Base-by-base conservation (phyloP, 2,888 invertebrate species). In the Dryobota labecula region DNA sequence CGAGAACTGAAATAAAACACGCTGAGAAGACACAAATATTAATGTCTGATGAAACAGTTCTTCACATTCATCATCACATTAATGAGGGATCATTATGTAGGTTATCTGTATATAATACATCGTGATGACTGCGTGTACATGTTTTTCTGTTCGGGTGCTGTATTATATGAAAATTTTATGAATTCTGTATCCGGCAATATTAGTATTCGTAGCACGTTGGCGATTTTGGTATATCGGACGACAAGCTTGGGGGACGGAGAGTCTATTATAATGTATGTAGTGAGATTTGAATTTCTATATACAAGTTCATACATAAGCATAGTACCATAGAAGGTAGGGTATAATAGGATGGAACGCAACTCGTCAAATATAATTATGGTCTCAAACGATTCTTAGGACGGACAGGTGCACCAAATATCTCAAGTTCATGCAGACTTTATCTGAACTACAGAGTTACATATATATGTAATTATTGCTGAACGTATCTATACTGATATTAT, bases 51-150 rank as follows among this genome's bases (percentile, higher is more conserved):
- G 77, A 77, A 76, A 79, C 6, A 27, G 9, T 49, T 68, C 41
- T 57, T 49, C 11, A 43, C 33, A 69, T 63, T 75, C 80, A 54
- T 68, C 80, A 73, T 62, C 43, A 57, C 30, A 51, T 58, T 65
- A 81, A 72, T 74, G 56, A 81, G 78, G 51, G 73, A 70, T 80
- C 67, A 70, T 38, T 43, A 49, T 20, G 38, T 70, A 70, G 78
- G 80, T 82, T 79, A 83, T 82, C 80, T 69, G 51, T 51, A 13
- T 43, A 24, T 56, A 33, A 60, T 33, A 60, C 61, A 45, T 58
- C 68, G 70, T 77, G 76, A 58, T 71, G 66, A 24, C 51, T 70
- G 82, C 82, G 81, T 80, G 75, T 56, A 77, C 73, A 71, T 64
- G 67, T 73, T 77, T 77, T 80, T 73, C 66, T 53, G 45, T 2